Evolutionary conservation across 2,113 vertebrate genomes (phyloP).

Genomic region (Myiozetetes cayanensis): DNA sequence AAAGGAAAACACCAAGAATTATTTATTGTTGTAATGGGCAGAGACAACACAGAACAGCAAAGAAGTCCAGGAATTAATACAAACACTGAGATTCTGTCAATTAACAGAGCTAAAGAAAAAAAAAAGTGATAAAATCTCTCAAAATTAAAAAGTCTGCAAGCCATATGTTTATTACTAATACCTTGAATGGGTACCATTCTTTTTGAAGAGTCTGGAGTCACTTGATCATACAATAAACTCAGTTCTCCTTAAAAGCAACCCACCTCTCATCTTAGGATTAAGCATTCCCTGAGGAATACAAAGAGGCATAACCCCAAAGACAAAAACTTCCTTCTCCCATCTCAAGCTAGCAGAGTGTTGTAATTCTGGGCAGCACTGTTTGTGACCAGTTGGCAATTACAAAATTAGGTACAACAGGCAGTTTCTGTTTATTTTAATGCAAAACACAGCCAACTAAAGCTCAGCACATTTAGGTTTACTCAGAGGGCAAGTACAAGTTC

Average conservation of each 20-base stretch:
- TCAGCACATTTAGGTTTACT: not conserved
- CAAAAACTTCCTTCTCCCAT: not conserved
- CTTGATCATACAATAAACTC: not conserved
- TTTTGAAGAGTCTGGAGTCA: not conserved
- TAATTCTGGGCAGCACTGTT: not conserved
- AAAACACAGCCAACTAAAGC: not conserved
- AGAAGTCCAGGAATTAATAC: not conserved
- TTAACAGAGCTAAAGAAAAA: not conserved
- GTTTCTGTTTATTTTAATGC: not conserved
- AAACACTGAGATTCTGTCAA: not conserved
- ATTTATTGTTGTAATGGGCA: not conserved
- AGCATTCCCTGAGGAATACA: not conserved
- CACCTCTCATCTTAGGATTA: not conserved
- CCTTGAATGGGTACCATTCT: not conserved
- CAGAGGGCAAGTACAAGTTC: not conserved
- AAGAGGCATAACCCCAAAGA: not conserved
- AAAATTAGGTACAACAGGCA: not conserved
- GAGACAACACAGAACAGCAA: not conserved
- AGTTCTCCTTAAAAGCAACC: not conserved
- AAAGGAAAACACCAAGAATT: not conserved
- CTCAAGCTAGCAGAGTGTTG: rapidly evolving
- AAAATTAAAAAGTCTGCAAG: not conserved
- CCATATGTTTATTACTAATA: not conserved
- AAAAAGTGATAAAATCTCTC: not conserved
- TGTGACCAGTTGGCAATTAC: not conserved